A percentile compares a stretch with the other conserved stretches of the same genome.
Conservation (phyloP, 2,113 vertebrate species). For the Campylorhamphus procurvoides region DNA sequence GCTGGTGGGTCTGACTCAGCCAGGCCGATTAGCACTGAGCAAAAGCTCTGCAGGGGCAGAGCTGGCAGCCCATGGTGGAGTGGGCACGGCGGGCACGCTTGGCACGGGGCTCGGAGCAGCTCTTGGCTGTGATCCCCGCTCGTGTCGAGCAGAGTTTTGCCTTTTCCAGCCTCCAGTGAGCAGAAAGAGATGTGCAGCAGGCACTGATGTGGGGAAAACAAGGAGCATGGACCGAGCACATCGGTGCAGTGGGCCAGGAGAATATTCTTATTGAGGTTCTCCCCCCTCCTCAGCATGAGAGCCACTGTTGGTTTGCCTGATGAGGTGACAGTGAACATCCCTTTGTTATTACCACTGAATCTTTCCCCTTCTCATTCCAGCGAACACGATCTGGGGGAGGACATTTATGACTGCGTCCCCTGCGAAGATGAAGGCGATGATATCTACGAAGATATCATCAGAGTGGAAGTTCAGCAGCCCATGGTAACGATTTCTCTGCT, state of each 20-base stretch:
- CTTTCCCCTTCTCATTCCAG: slow-evolving; percentile 61
- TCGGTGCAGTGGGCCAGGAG: not conserved
- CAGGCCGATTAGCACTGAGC: not conserved
- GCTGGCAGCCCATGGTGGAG: not conserved
- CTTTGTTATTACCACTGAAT: not conserved
- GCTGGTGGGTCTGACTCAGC: fast-evolving
- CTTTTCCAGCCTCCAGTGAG: not conserved
- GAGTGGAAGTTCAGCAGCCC: slow-evolving; percentile 97
- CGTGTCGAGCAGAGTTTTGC: fast-evolving
- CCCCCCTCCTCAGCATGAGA: not conserved
- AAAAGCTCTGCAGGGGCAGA: not conserved
- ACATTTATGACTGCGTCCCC: slow-evolving; percentile 97
- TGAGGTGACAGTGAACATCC: fast-evolving
- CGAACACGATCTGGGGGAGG: slow-evolving; percentile 95
- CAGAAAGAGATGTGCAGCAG: not conserved
- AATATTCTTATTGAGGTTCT: fast-evolving
- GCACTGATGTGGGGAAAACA: not conserved
- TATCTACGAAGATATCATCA: slow-evolving; percentile 99
- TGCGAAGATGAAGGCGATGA: slow-evolving; percentile 96
- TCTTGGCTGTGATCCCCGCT: not conserved
- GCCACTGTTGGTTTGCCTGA: not conserved
- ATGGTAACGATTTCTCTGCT: slow-evolving; percentile 79
- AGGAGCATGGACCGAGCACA: fast-evolving
- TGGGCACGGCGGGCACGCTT: fast-evolving
- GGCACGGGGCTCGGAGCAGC: fast-evolving